These are phyloP conservation scores for Leucosticte australis DNA, from an alignment of 2,113 vertebrate species.

Conservation along the genomic window DNA sequence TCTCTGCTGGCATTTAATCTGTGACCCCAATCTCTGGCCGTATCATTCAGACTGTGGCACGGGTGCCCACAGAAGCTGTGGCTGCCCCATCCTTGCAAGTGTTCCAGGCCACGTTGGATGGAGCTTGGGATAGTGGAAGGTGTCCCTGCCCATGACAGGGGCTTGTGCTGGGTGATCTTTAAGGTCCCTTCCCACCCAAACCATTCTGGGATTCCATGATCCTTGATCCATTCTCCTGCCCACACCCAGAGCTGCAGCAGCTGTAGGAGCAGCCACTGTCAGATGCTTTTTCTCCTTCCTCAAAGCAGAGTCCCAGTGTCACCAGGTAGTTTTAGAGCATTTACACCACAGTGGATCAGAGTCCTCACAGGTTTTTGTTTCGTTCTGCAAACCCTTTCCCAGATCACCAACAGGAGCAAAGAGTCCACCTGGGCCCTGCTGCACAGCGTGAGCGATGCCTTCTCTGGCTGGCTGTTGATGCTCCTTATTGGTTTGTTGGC, in stretches of 20 bases:
- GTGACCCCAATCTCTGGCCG: accelerated
- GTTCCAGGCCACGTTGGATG: not conserved
- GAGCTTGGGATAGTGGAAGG: not conserved
- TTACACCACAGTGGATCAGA: not conserved
- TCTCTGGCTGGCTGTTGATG: slow-evolving; percentile 97
- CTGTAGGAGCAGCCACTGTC: not conserved
- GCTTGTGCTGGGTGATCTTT: not conserved
- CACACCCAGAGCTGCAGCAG: not conserved
- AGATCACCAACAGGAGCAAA: slow-evolving; percentile 92
- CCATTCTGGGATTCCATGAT: not conserved
- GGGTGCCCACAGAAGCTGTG: not conserved
- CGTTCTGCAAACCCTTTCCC: not conserved
- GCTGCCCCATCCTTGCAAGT: not conserved
- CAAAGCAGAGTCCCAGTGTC: not conserved
- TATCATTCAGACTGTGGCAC: not conserved
- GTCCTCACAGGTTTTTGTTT: not conserved
- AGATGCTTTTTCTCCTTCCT: not conserved
- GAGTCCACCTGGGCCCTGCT: slow-evolving; percentile 89
- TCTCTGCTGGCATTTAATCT: not conserved
- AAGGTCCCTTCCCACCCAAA: not conserved
- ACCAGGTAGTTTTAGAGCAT: not conserved
- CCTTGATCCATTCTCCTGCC: accelerated
- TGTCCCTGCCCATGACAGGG: not conserved
- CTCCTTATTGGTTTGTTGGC: slow-evolving; percentile 91
- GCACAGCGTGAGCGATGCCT: slow-evolving; percentile 90